Conservation (phyloP, 2,888 invertebrate species). For the Nysson spinosus region DNA sequence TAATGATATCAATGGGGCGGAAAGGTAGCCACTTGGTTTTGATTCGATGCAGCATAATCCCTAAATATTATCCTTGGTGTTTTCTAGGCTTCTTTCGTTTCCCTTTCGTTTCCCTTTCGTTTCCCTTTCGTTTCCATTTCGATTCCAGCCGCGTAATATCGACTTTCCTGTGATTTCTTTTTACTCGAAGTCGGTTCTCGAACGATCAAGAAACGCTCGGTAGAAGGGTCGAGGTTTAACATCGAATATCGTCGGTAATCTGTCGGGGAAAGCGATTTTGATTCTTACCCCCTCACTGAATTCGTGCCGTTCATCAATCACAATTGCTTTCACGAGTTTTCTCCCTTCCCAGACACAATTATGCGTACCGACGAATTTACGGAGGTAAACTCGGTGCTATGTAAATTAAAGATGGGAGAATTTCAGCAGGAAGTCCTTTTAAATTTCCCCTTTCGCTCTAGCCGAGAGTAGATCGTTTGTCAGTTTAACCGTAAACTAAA, state of each 20-base stretch:
- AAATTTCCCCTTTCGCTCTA: neutral
- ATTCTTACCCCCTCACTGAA: conserved; percentile 30
- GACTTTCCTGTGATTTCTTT: conserved; percentile 1
- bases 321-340: conserved; percentile 12
- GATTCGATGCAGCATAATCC: conserved; percentile 62
- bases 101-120: neutral
- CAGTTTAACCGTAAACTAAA: neutral
- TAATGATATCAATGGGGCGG: conserved; percentile 68
- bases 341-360: conserved; percentile 32
- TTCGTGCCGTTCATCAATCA: conserved; percentile 34
- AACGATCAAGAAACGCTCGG: conserved; percentile 38
- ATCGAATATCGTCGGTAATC: conserved; percentile 34
- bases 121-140: neutral
- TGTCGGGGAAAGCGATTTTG: conserved; percentile 39
- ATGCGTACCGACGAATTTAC: conserved; percentile 23
- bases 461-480: neutral
- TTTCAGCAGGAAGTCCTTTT: neutral
- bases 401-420: conserved; percentile 1
- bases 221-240: conserved; percentile 26
- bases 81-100: conserved; percentile 16
- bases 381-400: neutral
- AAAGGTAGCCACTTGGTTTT: conserved; percentile 50
- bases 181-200: neutral
- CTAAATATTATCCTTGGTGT: conserved; percentile 61
- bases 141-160: neutral